These are phyloP conservation scores for Thaleichthys pacificus DNA, from an alignment of 2,797 vertebrate species.

Conservation along the genomic window DNA sequence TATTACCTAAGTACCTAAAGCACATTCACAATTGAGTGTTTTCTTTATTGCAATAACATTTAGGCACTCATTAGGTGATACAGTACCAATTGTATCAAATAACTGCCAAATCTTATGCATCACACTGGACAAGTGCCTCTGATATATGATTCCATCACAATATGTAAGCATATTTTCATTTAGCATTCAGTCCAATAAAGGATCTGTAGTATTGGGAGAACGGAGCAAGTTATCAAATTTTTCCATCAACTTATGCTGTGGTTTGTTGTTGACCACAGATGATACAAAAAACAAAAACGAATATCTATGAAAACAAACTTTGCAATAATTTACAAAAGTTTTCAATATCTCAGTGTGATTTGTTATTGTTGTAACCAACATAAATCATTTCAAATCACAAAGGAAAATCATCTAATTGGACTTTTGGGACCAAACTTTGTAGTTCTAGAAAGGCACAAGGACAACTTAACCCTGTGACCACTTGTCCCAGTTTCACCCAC, in stretches of 20 bases:
- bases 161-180: conserved; percentile 26
- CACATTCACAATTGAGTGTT: not conserved
- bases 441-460: not conserved
- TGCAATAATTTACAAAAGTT: no score
- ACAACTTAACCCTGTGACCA: not conserved
- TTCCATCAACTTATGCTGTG: no score
- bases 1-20: not conserved
- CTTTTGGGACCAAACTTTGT: not conserved
- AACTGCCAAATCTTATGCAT: conserved; percentile 44
- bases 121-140: conserved; percentile 71
- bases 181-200: not conserved
- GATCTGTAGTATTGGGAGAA: not conserved
- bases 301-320: no score
- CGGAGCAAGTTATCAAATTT: no score
- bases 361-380: no score
- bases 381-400: no score
- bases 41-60: not conserved
- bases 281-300: no score
- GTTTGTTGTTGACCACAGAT: no score
- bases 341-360: no score
- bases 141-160: conserved; percentile 55
- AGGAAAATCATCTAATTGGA: no score
- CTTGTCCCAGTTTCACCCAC: not conserved
- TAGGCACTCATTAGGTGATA: conserved; percentile 26
- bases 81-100: conserved; percentile 19